These are phyloP conservation scores for Gallinago undulata DNA, from an alignment of 2,113 vertebrate species.

Conservation along the genomic window DNA sequence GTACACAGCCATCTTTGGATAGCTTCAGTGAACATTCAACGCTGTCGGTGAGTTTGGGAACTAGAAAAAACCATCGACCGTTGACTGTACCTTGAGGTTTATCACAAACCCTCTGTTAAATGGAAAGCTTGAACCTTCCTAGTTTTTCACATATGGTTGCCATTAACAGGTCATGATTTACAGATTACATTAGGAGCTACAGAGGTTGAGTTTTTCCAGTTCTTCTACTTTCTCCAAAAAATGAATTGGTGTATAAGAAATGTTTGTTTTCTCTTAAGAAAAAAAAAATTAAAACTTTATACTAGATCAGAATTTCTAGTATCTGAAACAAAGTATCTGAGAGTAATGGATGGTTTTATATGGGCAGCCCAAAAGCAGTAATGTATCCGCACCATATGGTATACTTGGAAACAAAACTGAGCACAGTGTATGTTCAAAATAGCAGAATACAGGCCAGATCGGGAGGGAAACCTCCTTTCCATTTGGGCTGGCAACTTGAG, in stretches of 20 bases:
- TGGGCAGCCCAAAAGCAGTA: background rate
- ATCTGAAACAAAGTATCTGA: background rate
- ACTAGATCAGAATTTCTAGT: background rate
- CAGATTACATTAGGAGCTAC: slow-evolving; percentile 20
- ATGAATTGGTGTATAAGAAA: background rate
- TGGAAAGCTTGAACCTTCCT: background rate
- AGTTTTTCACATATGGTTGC: slow-evolving; percentile 41
- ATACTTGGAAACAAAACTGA: slow-evolving; percentile 40
- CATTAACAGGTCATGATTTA: slow-evolving; percentile 56
- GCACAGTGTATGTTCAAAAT: background rate
- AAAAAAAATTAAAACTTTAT: background rate
- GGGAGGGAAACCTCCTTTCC: slow-evolving; percentile 19
- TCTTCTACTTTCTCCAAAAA: background rate
- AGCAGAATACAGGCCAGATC: slow-evolving; percentile 9
- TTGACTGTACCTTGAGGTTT: slow-evolving; percentile 98
- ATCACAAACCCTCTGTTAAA: slow-evolving; percentile 64
- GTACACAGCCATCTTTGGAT: slow-evolving; percentile 66
- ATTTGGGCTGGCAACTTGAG: slow-evolving; percentile 52
- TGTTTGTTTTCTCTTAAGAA: background rate
- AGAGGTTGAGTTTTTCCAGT: slow-evolving; percentile 46
- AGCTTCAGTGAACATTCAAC: slow-evolving; percentile 94
- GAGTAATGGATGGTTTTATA: background rate
- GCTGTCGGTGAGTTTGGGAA: slow-evolving; percentile 97
- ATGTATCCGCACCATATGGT: background rate
- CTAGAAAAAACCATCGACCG: slow-evolving; percentile 96